These are phyloP conservation scores for Eulacestoma nigropectus DNA, from an alignment of 2,113 vertebrate species.

Conservation along the genomic window DNA sequence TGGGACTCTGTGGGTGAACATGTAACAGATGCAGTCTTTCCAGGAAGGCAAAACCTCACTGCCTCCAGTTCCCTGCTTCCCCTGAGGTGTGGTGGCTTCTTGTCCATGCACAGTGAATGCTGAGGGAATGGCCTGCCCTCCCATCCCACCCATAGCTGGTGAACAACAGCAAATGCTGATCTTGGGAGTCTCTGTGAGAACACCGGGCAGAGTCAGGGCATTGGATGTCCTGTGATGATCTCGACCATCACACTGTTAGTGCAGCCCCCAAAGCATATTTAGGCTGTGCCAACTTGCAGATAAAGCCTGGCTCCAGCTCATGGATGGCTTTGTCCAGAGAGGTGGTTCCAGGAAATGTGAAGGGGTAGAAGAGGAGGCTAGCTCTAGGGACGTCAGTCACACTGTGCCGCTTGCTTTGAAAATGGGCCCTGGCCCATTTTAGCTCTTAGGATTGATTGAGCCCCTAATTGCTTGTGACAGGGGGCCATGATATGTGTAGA, in stretches of 20 bases:
- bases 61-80: background rate
- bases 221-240: background rate
- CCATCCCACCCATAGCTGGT: background rate
- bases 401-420: background rate
- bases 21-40: background rate
- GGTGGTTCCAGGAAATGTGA: background rate
- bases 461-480: background rate
- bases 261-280: background rate
- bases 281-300: background rate
- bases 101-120: background rate
- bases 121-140: background rate
- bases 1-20: background rate
- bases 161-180: background rate
- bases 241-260: background rate
- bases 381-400: background rate
- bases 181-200: background rate
- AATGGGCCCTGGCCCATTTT: background rate
- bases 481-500: background rate
- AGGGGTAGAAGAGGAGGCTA: background rate
- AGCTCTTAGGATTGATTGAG: background rate
- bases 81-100: background rate
- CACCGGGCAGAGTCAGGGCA: background rate
- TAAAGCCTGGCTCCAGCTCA: background rate
- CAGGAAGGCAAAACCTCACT: background rate
- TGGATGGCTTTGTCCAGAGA: background rate